These are phyloP conservation scores for Orchesellides sinensis DNA, from an alignment of 2,888 invertebrate genomes.

Conservation along the genomic window DNA sequence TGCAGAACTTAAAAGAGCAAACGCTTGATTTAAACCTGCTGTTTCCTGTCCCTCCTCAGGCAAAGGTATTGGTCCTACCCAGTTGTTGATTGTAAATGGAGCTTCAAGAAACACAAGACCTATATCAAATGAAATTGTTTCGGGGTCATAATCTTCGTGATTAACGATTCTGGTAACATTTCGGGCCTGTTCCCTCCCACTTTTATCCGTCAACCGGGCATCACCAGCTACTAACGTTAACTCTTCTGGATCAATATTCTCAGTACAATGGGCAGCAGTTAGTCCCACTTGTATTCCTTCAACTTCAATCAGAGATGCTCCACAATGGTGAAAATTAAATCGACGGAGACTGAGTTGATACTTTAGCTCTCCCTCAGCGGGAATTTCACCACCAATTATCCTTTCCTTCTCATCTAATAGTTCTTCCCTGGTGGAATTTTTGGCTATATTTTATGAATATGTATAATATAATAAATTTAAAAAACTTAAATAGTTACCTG, in stretches of 20 bases:
- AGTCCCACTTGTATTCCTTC: constrained; percentile 12
- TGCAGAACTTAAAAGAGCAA: no score
- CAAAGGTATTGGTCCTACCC: constrained; percentile 22
- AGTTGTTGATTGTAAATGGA: constrained; percentile 19
- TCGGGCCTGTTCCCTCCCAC: constrained; percentile 24
- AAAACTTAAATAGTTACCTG: no score
- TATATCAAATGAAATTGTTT: constrained; percentile 27
- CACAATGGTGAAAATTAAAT: constrained; percentile 21
- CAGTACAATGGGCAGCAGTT: constrained; percentile 41
- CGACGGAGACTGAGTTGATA: constrained; percentile 35
- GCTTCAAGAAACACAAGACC: constrained; percentile 10
- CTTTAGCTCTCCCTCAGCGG: constrained; percentile 2
- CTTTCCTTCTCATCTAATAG: constrained; percentile 27
- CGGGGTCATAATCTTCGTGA: constrained; percentile 38
- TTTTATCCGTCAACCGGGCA: constrained; percentile 19
- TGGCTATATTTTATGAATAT: no score
- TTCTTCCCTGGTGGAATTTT: no score
- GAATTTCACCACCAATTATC: constrained; percentile 31
- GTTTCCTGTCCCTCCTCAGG: constrained; percentile 28
- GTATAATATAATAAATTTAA: no score
- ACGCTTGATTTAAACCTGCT: constrained; percentile 8
- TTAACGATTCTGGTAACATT: constrained; percentile 28
- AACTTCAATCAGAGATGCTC: constrained; percentile 31
- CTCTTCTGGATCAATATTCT: constrained; percentile 25
- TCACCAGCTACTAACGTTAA: constrained; percentile 32